Conservation (phyloP, 2,888 invertebrate genomes). For the Cerastoderma edule region DNA sequence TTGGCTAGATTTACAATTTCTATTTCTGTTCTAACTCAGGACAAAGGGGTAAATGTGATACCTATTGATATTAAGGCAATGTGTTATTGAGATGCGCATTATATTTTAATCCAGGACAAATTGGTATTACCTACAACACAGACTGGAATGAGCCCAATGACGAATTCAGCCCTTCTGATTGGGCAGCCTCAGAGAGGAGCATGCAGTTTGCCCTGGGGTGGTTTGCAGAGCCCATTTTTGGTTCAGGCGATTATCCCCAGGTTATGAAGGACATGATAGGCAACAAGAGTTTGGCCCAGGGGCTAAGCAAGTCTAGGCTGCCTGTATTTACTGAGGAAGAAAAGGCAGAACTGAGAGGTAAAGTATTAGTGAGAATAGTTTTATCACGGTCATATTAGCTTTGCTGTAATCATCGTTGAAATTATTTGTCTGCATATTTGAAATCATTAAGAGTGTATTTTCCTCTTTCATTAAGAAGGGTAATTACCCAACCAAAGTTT, state of each 20-base stretch:
- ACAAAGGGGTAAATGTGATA: too few species aligned
- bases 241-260: constrained; percentile 55
- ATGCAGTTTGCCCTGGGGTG: constrained; percentile 59
- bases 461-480: too few species aligned
- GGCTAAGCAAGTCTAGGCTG: constrained; percentile 66
- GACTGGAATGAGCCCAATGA: constrained; percentile 63
- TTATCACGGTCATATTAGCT: too few species aligned
- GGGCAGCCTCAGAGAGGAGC: constrained; percentile 54
- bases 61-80: too few species aligned
- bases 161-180: constrained; percentile 52
- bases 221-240: constrained; percentile 64
- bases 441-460: too few species aligned
- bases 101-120: constrained; percentile 56
- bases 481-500: too few species aligned
- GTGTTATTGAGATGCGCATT: too few species aligned
- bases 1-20: too few species aligned
- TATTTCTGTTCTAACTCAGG: too few species aligned
- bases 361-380: too few species aligned
- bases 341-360: constrained; percentile 75
- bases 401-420: too few species aligned
- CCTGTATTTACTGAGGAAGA: constrained; percentile 79
- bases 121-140: constrained; percentile 54
- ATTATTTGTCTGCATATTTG: too few species aligned
- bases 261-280: constrained; percentile 60
- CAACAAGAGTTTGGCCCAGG: constrained; percentile 66